Evolutionary conservation across 1,140 invertebrate species (phyloP), one percentile per base, ranked within the genome.

Genomic region (Caenorhabditis briggsae): DNA sequence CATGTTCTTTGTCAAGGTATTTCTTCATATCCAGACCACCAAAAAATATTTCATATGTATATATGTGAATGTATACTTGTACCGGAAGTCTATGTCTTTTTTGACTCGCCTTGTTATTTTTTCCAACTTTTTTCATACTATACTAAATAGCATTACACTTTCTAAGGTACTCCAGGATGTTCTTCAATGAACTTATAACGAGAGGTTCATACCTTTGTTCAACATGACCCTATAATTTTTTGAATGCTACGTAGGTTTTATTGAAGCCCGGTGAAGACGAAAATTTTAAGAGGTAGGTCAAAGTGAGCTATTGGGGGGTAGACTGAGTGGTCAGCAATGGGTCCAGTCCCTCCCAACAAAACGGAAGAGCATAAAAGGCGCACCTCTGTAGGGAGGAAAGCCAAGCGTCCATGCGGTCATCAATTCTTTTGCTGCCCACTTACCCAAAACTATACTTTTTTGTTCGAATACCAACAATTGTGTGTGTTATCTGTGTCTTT

Each of bases 361-460:
- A 78, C 70, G 70, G 70, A 78, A 78, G 46, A 78, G 70, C 70
- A 78, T 78, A 78, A 78, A 78, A 78, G 70, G 70, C 46, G 46
- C 70, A 78, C 70, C 70, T 78, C 64, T 78, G 70, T 78, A 41
- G 70, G 33, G 46, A 78, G 70, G 46, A 23, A 78, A 78, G 46
- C 25, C 70, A 53, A 78, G 70, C 43, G 70, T 46, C 70, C 70
- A n/a, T 78, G 70, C 70, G 70, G 70, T 78, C 70, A 78, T 78
- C 70, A 78, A 78, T 78, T 78, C 70, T 78, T 43, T 78, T 78
- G 70, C 70, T 78, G 70, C 70, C 70, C 46, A 78, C 70, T 78
- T 78, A 78, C 70, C 70, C 43, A 78, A 64, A 78, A 78, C 70
- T 78, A 78, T 78, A 78, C n/a, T 70, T 78, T 78, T 78, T 78